phyloP scores from a whole-genome alignment of 2,888 invertebrate species.

The Celastrina argiolus region DNA sequence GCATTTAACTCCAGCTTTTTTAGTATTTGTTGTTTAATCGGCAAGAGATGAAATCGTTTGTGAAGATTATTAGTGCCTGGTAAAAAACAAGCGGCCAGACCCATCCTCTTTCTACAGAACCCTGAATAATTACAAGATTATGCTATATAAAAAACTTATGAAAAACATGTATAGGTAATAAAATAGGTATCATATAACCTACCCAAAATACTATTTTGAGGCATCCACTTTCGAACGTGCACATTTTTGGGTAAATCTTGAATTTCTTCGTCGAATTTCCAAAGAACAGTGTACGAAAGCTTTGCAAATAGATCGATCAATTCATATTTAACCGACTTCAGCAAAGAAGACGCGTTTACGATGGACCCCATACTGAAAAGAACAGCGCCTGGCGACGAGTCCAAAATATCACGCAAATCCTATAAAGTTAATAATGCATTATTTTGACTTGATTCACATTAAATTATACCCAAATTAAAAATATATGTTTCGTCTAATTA shows the following conservation, averaged over 20 bases:
- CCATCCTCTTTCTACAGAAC: no score
- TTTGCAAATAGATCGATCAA: neutral
- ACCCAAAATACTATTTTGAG: neutral
- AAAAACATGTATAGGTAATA: no score
- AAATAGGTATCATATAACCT: neutral
- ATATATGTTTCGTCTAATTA: no score
- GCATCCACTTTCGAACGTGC: neutral
- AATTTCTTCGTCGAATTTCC: neutral
- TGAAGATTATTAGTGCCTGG: no score
- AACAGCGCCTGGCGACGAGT: neutral
- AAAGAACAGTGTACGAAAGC: neutral
- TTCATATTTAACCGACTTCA: neutral
- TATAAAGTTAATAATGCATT: neutral
- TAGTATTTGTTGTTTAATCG: no score
- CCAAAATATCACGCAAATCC: neutral
- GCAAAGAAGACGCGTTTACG: neutral
- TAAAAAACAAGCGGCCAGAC: no score
- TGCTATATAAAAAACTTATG: no score
- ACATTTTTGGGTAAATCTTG: neutral
- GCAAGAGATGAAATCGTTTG: no score
- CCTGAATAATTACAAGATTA: no score
- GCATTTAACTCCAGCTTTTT: no score
- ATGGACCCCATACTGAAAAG: neutral
- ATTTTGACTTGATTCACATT: no score
- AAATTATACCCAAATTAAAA: no score